Base-by-base conservation (phyloP, 1,140 invertebrate genomes). In the Bicyclus anynana region DNA sequence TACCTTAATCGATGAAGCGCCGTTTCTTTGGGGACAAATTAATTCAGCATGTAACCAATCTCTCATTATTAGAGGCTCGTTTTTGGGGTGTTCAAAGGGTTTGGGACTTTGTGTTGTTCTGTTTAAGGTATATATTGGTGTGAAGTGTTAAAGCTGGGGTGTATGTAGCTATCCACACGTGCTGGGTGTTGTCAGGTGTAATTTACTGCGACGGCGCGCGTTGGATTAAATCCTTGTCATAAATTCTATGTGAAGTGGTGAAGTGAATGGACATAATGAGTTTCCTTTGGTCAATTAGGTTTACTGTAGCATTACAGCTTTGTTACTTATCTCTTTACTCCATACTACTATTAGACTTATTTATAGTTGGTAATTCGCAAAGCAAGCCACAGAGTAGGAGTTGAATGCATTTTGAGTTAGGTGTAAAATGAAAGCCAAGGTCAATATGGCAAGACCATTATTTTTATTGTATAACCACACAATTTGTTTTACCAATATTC, bases 181-280 rank as follows among this genome's bases (percentile, higher is more conserved):
- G 60, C 40, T 37, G 61, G 58, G 37, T 53, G 53, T 60, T 67
- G 59, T 62, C 71, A 74, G 72, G 65, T 75, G 72, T 74, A 67
- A 71, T 75, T 73, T 71, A 75, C 59, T 59, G 53, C 66, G 68
- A 62, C 53, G 58, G 56, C 65, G 59, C 54, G 64, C 60, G 62
- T 66, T 64, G 68, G 69, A 74, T 73, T 69, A 40, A 33, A 33
- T 72, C 59, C 59, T 59, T 58, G 55, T 68, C 64, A 77, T 74
- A 68, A 72, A 23, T 70, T 67, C 62, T 61, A 69, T 47, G 61
- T 61, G 63, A 60, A 59, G 64, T 67, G 66, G 47, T 57, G 62
- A 69, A 65, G 64, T 61, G 65, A 54, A 58, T 51, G 64, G 49
- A 44, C 42, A 53, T 60, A 58, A 59, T 55, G 60, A 63, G 62